Percentiles rank a stretch among this genome's conserved stretches.
These are phyloP conservation scores for Eretmocerus hayati DNA, from an alignment of 2,888 invertebrate species.

Conservation along the genomic window DNA sequence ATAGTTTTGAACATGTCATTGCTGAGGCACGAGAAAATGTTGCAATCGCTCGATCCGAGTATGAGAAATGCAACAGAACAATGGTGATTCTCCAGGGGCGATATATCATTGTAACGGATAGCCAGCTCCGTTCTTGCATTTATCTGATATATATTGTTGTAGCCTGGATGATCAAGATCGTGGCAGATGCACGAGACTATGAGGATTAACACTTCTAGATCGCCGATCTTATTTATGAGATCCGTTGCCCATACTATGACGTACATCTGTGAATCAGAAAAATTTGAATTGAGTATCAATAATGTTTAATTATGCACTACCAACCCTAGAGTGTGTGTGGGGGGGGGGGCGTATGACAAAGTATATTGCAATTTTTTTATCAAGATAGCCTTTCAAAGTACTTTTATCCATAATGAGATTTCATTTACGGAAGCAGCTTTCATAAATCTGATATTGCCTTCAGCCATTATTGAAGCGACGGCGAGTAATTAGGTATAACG, in stretches of 20 bases:
- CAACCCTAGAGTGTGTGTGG: too few species aligned
- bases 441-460: too few species aligned
- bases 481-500: too few species aligned
- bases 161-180: slow-evolving; percentile 72
- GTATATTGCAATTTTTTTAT: too few species aligned
- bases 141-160: slow-evolving; percentile 74
- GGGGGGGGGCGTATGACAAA: too few species aligned
- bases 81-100: slow-evolving; percentile 79
- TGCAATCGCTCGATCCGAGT: slow-evolving; percentile 71
- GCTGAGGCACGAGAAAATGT: slow-evolving; percentile 66
- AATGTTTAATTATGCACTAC: too few species aligned
- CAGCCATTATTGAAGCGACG: too few species aligned
- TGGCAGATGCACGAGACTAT: slow-evolving; percentile 76
- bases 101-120: slow-evolving; percentile 78
- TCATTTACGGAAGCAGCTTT: too few species aligned
- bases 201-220: slow-evolving; percentile 68
- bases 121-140: slow-evolving; percentile 78
- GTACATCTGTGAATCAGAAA: slow-evolving; percentile 67
- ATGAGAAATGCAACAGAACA: slow-evolving; percentile 78
- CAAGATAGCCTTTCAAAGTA: too few species aligned
- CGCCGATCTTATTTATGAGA: slow-evolving; percentile 62
- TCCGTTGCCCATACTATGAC: slow-evolving; percentile 70
- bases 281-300: too few species aligned
- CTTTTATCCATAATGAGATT: too few species aligned
- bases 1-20: slow-evolving; percentile 58